A percentile compares a stretch with the other conserved stretches of the same genome.
phyloP scores from a whole-genome alignment of 2,113 vertebrate species.

The Azemiops feae region DNA sequence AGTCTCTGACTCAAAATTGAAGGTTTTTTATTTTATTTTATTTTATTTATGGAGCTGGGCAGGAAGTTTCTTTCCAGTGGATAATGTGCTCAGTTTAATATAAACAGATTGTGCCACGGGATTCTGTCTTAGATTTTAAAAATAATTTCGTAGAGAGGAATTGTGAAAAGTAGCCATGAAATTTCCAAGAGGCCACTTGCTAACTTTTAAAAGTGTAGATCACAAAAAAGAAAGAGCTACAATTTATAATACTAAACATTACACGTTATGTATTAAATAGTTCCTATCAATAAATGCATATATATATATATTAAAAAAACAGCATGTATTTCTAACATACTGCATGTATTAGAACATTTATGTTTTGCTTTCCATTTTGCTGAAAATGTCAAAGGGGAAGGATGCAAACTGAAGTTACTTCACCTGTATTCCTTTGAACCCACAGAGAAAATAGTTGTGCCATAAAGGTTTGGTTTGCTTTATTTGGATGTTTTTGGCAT shows the following conservation, averaged over 20 bases:
- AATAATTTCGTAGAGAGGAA: not conserved
- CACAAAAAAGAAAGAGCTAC: not conserved
- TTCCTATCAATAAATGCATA: not conserved
- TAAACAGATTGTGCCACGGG: conserved; percentile 71
- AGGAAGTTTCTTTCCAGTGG: conserved; percentile 71
- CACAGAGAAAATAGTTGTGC: conserved; percentile 98
- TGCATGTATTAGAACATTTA: not conserved
- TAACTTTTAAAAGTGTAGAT: not conserved
- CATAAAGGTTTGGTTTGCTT: conserved; percentile 87
- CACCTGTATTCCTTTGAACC: conserved; percentile 96
- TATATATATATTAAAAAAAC: not conserved
- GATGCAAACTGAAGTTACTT: conserved; percentile 34
- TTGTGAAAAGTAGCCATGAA: not conserved
- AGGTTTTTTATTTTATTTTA: conserved; percentile 9
- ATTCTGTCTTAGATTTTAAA: conserved; percentile 30
- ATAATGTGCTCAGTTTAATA: conserved; percentile 73
- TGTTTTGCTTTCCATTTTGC: not conserved
- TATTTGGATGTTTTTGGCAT: conserved; percentile 78
- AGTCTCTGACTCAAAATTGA: conserved; percentile 61
- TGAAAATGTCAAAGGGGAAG: not conserved
- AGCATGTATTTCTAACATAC: not conserved
- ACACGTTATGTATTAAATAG: not conserved
- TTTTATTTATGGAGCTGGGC: conserved; percentile 65
- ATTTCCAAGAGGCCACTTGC: not conserved
- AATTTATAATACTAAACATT: not conserved